Percentiles rank a stretch among this genome's conserved stretches.
phyloP scores from a whole-genome alignment of 2,113 vertebrate genomes.

The Antechinus flavipes region DNA sequence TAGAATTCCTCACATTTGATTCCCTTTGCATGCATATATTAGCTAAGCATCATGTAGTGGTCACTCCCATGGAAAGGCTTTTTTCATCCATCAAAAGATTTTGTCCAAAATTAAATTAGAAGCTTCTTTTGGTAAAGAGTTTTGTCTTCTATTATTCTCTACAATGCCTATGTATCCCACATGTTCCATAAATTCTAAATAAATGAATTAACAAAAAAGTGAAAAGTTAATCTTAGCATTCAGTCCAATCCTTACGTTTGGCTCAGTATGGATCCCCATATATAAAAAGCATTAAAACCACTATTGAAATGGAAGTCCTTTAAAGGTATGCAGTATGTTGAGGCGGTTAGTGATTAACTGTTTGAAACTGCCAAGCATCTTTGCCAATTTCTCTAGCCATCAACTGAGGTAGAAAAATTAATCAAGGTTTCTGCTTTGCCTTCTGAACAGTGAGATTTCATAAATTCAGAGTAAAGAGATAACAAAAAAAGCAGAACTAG shows the following conservation, averaged over 20 bases:
- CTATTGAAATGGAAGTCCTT: neutral
- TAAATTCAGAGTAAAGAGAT: neutral
- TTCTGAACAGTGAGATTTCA: neutral
- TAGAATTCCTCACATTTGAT: neutral
- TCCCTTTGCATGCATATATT: neutral
- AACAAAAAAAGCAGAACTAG: neutral
- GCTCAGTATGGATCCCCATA: neutral
- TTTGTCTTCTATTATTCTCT: neutral
- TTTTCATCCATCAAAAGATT: neutral
- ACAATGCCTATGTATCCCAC: neutral
- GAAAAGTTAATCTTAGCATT: neutral
- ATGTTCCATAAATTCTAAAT: neutral
- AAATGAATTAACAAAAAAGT: neutral
- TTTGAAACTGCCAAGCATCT: neutral
- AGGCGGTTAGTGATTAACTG: neutral
- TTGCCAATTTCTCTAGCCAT: neutral
- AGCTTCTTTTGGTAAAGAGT: neutral
- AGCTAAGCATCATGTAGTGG: neutral
- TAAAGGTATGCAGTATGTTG: neutral
- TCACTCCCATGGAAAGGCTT: neutral
- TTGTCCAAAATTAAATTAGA: neutral
- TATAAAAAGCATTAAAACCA: neutral
- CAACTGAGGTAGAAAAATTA: neutral
- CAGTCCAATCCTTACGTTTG: neutral
- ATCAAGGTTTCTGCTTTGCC: neutral